Evolutionary conservation across 2,888 invertebrate species (phyloP), one percentile per base, ranked within the genome.

Genomic region (Agrotis ipsilon): DNA sequence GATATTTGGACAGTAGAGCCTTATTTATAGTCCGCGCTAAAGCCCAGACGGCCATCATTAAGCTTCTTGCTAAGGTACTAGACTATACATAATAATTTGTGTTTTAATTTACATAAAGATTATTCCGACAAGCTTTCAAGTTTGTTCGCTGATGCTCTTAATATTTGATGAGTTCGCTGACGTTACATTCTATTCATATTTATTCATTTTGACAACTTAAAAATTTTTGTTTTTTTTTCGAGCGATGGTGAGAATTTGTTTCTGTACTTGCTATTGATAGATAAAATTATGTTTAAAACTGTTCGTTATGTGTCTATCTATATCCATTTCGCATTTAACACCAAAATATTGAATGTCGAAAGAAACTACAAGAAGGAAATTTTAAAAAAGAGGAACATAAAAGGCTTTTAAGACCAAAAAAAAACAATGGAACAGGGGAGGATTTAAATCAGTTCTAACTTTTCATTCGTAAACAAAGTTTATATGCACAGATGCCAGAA

Each of bases 401-500:
- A 75, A 66, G 21, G 61, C 62, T 79, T 64, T 39, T 64, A 58
- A 52, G 52, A 48, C 39, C 19, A 48, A 70, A 75, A 68, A 55
- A 69, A 70, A 76, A 71, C 63, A 78, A 60, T 76, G 72, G 82
- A 75, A 85, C 82, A 84, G 84, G 86, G 83, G 78, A 81, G 82
- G 82, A 87, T 89, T 91, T 90, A 91, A 93, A 92, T 91, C 90
- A 91, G 90, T 88, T 89, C 87, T 88, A 87, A 92, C 91, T 91
- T 92, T 93, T 90, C 90, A 92, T 92, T 90, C 87, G 91, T 91
- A 92, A 92, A 93, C 91, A 93, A 94, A 94, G 88, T 94, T 92
- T 90, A 91, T 89, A 92, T 91, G 91, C 92, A 90, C 93, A 94
- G 94, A 94, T 92, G 92, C 88, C 90, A 91, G 90, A 92, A 94